Percentiles rank a stretch among this genome's conserved stretches.
Conservation (phyloP, 1,140 invertebrate species). For the Chironomus tepperi region DNA sequence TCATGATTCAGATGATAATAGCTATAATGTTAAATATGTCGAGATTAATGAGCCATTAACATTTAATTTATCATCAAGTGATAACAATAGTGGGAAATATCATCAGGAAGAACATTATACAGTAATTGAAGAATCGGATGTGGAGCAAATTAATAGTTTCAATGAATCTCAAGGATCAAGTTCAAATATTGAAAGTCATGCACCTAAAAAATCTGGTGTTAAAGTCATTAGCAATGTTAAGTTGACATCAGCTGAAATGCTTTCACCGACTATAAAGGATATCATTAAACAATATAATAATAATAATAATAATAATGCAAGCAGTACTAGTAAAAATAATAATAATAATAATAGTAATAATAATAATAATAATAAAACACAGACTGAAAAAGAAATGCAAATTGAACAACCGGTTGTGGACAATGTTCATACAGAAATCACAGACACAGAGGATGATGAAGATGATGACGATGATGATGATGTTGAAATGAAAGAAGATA, state of each 20-base stretch:
- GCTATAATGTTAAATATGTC: neutral
- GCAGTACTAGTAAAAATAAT: no score
- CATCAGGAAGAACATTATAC: neutral
- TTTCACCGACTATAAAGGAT: neutral
- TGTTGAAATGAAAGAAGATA: neutral
- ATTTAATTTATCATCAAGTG: neutral
- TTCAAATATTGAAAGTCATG: neutral
- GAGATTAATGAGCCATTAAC: neutral
- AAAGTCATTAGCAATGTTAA: slow-evolving; percentile 18
- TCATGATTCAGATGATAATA: neutral
- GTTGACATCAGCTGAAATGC: slow-evolving; percentile 15
- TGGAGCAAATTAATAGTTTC: neutral
- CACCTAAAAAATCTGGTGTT: slow-evolving; percentile 17
- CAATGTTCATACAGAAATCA: slow-evolving; percentile 16
- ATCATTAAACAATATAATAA: slow-evolving; percentile 17
- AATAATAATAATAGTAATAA: neutral
- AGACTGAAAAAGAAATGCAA: slow-evolving; percentile 5
- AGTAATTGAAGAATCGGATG: neutral
- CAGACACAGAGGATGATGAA: slow-evolving; percentile 26
- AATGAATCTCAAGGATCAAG: slow-evolving; percentile 10
- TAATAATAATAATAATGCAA: neutral
- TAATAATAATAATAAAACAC: neutral
- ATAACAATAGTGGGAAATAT: neutral
- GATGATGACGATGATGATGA: slow-evolving; percentile 25
- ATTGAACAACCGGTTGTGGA: neutral